These are phyloP conservation scores for Gymnocephalus cernua DNA, from an alignment of 2,113 vertebrate species.

Conservation along the genomic window DNA sequence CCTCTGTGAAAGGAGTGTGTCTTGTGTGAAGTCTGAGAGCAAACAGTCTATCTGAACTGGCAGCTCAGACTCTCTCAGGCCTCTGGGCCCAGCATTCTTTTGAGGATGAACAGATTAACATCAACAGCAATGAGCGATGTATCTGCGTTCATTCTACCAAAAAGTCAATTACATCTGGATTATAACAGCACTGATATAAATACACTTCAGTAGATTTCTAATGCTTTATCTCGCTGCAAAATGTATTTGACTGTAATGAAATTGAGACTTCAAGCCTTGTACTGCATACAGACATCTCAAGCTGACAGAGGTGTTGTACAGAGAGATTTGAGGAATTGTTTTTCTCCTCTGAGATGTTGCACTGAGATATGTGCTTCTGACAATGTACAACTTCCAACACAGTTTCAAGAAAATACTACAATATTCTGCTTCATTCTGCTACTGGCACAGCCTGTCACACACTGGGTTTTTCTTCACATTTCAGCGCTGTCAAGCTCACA, in stretches of 20 bases:
- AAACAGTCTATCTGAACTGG: slow-evolving; percentile 15
- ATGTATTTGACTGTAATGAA: slow-evolving; percentile 43
- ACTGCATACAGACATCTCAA: slow-evolving; percentile 21
- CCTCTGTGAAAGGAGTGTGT: slow-evolving; percentile 2
- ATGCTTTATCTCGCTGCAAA: slow-evolving; percentile 9
- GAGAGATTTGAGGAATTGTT: slow-evolving; percentile 15
- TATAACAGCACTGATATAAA: slow-evolving; percentile 17
- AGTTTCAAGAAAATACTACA: slow-evolving; percentile 20
- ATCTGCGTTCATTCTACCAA: slow-evolving; percentile 21
- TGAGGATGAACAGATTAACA: slow-evolving; percentile 26
- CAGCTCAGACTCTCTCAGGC: slow-evolving; percentile 14
- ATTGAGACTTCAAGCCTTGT: slow-evolving; percentile 33
- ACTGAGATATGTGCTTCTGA: slow-evolving; percentile 9
- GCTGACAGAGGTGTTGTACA: slow-evolving; percentile 22
- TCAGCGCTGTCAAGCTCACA: slow-evolving; percentile 12
- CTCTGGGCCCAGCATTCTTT: neutral
- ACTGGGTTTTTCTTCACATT: neutral
- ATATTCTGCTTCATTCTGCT: slow-evolving; percentile 29
- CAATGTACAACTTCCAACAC: slow-evolving; percentile 8
- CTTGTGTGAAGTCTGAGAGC: slow-evolving; percentile 8
- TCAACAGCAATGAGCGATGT: slow-evolving; percentile 30
- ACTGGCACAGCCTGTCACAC: neutral
- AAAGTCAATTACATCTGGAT: slow-evolving; percentile 47
- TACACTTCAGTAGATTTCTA: slow-evolving; percentile 16
- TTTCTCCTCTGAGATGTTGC: slow-evolving; percentile 18